Percentiles rank a stretch among this genome's conserved stretches.
Conservation (phyloP, 1,140 invertebrate species). For the Drosophila cardini region DNA sequence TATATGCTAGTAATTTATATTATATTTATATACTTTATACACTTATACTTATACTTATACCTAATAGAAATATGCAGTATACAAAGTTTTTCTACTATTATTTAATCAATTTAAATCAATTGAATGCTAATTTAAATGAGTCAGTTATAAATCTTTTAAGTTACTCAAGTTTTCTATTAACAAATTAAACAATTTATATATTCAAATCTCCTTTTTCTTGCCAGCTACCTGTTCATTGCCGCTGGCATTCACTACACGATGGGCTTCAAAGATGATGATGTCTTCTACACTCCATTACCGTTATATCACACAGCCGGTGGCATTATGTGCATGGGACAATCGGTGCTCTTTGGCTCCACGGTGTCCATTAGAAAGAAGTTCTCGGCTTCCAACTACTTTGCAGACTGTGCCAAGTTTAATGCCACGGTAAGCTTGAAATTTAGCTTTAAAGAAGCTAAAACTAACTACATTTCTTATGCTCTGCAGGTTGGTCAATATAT, state of each 20-base stretch:
- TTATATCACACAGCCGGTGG: slow-evolving; percentile 98
- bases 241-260: slow-evolving; percentile 89
- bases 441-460: neutral
- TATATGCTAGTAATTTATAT: too few species aligned
- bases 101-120: too few species aligned
- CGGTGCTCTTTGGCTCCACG: slow-evolving; percentile 93
- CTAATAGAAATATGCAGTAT: too few species aligned
- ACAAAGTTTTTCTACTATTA: too few species aligned
- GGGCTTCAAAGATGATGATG: slow-evolving; percentile 89
- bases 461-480: slow-evolving; percentile 46
- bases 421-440: slow-evolving; percentile 92
- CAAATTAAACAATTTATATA: too few species aligned
- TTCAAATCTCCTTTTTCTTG: neutral
- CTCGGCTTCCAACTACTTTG: slow-evolving; percentile 97
- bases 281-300: slow-evolving; percentile 96
- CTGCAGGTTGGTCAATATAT: slow-evolving; percentile 92
- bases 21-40: too few species aligned
- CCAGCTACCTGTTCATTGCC: slow-evolving; percentile 90
- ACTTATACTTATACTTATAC: too few species aligned
- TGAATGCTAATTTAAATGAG: too few species aligned
- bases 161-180: too few species aligned
- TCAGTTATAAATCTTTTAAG: too few species aligned
- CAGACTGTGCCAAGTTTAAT: slow-evolving; percentile 96
- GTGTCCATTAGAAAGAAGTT: slow-evolving; percentile 96
- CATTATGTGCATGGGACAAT: slow-evolving; percentile 92